Conservation (phyloP, 1,140 invertebrate species). For the Liolophura sinensis region DNA sequence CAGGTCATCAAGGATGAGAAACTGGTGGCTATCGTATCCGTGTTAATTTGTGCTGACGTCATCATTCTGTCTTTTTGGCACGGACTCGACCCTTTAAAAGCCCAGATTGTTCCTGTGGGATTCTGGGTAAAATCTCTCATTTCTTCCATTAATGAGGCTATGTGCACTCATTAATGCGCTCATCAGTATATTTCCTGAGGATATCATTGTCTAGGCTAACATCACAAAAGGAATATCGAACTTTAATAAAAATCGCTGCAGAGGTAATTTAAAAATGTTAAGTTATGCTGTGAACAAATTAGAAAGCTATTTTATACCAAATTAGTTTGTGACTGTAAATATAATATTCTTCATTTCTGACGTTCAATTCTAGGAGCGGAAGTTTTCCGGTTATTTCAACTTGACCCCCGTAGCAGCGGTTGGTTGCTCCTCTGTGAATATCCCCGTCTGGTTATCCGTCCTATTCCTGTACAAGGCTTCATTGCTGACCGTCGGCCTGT, state of each 20-base stretch:
- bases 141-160: neutral
- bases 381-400: neutral
- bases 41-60: slow-evolving; percentile 30
- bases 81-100: slow-evolving; percentile 28
- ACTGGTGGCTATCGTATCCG: slow-evolving; percentile 28
- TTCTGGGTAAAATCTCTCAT: slow-evolving; percentile 3
- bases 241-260: no score
- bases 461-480: slow-evolving; percentile 35
- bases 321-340: neutral
- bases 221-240: no score
- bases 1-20: slow-evolving; percentile 36
- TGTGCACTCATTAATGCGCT: no score
- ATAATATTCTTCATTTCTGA: neutral
- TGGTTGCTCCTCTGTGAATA: slow-evolving; percentile 24
- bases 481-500: slow-evolving; percentile 33
- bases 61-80: slow-evolving; percentile 33
- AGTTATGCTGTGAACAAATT: neutral
- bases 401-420: neutral
- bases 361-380: neutral
- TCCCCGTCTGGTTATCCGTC: slow-evolving; percentile 29
- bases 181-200: no score
- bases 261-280: no score
- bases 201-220: no score
- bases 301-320: neutral
- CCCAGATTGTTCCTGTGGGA: slow-evolving; percentile 14